phyloP scores from a whole-genome alignment of 23 tunicate species.

The Phallusia fumigata region DNA sequence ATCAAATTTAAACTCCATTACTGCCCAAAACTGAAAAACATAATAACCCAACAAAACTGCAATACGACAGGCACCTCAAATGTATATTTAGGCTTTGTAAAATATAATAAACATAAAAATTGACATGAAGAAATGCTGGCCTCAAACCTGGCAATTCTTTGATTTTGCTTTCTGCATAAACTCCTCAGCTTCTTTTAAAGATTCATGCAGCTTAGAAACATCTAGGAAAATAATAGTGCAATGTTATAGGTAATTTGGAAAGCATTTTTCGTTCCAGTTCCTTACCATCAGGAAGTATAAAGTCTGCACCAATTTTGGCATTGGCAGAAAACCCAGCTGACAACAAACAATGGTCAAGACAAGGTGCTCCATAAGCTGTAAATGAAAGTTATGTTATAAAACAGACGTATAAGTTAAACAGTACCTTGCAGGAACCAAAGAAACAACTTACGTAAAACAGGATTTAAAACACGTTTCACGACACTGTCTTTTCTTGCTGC shows the following conservation, averaged over 20 bases:
- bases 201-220: slow-evolving; percentile 32
- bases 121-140: not conserved
- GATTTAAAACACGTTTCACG: slow-evolving; percentile 60
- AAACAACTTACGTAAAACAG: slow-evolving; percentile 75
- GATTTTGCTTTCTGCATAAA: slow-evolving; percentile 38
- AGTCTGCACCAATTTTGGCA: slow-evolving; percentile 60
- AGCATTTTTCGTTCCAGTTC: not conserved
- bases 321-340: slow-evolving; percentile 59
- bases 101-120: not conserved
- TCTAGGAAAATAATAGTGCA: slow-evolving; percentile 16
- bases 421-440: too few relatives aligned
- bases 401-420: not conserved
- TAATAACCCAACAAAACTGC: too few relatives aligned
- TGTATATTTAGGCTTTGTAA: too few relatives aligned
- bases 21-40: too few relatives aligned
- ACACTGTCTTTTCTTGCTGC: slow-evolving; percentile 48
- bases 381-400: not conserved
- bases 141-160: slow-evolving; percentile 25
- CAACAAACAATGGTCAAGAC: slow-evolving; percentile 74
- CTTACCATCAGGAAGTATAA: slow-evolving; percentile 43
- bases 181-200: slow-evolving; percentile 55
- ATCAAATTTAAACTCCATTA: too few relatives aligned
- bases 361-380: slow-evolving; percentile 76
- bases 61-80: too few relatives aligned
- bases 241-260: too few relatives aligned